Base-by-base conservation (phyloP, 2,113 vertebrate species). In the Laticauda laticaudata region DNA sequence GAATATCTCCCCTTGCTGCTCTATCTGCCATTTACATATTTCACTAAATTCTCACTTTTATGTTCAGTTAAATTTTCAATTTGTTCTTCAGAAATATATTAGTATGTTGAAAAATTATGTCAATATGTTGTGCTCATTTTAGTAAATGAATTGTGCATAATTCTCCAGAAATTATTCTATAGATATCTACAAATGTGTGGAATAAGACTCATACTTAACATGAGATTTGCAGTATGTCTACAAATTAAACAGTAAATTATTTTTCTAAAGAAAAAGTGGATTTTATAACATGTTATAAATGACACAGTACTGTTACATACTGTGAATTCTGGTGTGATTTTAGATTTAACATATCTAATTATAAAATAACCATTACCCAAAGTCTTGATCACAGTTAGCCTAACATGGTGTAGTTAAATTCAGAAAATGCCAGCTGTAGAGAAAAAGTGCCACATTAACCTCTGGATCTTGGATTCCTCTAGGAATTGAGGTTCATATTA, bases 321-420 rank as follows among this genome's bases (percentile, higher is more conserved):
- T 1, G 90, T 94, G 88, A 29, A 91, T 91, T 92, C 90, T 8
- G 29, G 53, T 54, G 20, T 34, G n/a, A n/a, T 61, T 91, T 91
- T n/a, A 81, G 15, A 64, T 1, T 57, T 91, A 0, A 2, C 21
- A 81, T 81, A 81, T 14, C 64, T 69, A 69, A 69, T 2, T 6
- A 53, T 61, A 39, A 43, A 26, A 1, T 18, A 4, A 0, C 34
- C 85, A 9, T 69, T 89, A 24, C 10, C 91, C 5, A 88, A 4
- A 26, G 34, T 3, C 86, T 34, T 23, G 21, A 2, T 91, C 5
- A 0, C 81, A 75, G 39, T 6, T 3, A 88, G 0, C 34, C 1
- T 3, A 56, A 1, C 86, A 15, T 15, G 86, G 53, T 91, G 1
- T 54, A 54, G 14, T 51, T n/a, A n/a, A 45, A 81, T 39, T 81